Conservation (phyloP, 2,113 vertebrate species). For the Mesembrinibis cayennensis region DNA sequence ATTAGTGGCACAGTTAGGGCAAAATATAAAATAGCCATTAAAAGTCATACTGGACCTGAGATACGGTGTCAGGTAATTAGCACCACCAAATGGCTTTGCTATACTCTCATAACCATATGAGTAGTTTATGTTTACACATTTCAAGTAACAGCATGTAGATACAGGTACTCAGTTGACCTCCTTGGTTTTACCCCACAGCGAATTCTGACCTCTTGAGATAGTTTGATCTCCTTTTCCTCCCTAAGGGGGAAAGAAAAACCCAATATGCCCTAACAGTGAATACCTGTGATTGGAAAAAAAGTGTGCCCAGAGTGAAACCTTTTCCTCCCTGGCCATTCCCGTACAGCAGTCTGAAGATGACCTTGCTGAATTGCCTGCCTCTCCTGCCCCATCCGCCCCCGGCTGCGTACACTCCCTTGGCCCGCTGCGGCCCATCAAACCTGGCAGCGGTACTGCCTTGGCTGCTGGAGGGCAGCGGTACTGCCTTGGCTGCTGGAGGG, state of each 20-base stretch:
- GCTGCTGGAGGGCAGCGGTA: background rate
- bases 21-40: background rate
- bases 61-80: background rate
- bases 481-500: background rate
- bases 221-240: background rate
- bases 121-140: background rate
- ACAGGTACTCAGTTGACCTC: background rate
- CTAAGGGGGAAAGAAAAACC: background rate
- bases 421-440: background rate
- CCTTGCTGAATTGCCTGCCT: background rate
- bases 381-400: background rate
- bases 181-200: background rate
- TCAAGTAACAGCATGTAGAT: background rate
- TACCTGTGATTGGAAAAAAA: background rate
- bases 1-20: background rate
- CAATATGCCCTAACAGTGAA: background rate
- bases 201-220: background rate
- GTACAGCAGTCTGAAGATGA: background rate
- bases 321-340: background rate
- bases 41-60: background rate
- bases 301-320: background rate
- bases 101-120: background rate
- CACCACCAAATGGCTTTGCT: background rate
- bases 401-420: fast-evolving
- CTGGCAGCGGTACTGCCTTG: background rate